These are phyloP conservation scores for Holocentrus rufus DNA, from an alignment of 2,797 vertebrate species.

Conservation along the genomic window DNA sequence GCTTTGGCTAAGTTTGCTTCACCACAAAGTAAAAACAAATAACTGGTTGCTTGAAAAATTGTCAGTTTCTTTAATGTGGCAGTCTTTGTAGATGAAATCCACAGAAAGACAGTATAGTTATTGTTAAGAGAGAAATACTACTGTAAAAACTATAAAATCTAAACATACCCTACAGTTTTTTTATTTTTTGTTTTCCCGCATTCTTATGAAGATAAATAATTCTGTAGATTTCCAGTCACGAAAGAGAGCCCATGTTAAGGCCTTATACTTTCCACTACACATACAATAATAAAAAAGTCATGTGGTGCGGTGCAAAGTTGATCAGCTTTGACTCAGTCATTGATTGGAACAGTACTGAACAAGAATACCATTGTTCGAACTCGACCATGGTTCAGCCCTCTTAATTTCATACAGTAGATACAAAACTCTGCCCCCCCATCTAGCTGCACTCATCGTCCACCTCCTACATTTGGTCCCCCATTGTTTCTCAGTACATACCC, in stretches of 20 bases:
- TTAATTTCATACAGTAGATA: slow-evolving; percentile 26
- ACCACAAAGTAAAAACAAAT: slow-evolving; percentile 28
- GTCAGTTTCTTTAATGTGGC: slow-evolving; percentile 31
- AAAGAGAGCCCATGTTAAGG: background rate
- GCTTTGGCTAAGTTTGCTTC: background rate
- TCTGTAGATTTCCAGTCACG: background rate
- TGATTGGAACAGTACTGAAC: slow-evolving; percentile 45
- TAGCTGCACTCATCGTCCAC: slow-evolving; percentile 33
- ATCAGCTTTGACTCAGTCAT: slow-evolving; percentile 14
- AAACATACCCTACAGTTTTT: too few species aligned
- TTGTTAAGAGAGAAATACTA: too few species aligned
- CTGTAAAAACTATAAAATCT: too few species aligned
- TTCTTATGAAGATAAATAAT: background rate
- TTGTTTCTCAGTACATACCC: slow-evolving; percentile 55
- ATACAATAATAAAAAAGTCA: slow-evolving; percentile 6
- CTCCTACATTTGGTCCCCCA: slow-evolving; percentile 26
- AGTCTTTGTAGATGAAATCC: slow-evolving; percentile 3
- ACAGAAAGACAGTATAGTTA: too few species aligned
- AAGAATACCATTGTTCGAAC: slow-evolving; percentile 43
- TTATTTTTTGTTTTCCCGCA: background rate
- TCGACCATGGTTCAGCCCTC: slow-evolving; percentile 21
- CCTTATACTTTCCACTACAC: slow-evolving; percentile 1
- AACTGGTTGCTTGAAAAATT: slow-evolving; percentile 18
- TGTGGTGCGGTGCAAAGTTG: slow-evolving; percentile 17
- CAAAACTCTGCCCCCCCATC: slow-evolving; percentile 42